These are phyloP conservation scores for Pammene aurita DNA, from an alignment of 2,888 invertebrate genomes.

Conservation along the genomic window DNA sequence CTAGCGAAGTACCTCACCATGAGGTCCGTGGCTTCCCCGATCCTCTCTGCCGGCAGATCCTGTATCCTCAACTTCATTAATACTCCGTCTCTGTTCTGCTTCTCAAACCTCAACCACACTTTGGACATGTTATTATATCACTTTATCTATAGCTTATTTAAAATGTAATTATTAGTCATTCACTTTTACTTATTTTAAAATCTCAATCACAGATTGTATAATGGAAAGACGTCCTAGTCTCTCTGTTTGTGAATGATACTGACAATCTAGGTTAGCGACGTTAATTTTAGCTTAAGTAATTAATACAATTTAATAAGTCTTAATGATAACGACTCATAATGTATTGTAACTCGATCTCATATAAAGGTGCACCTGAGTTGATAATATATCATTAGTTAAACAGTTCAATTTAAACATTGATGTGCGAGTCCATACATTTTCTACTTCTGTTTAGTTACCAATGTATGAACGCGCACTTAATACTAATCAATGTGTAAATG, in stretches of 20 bases:
- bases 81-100: slow-evolving; percentile 6
- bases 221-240: not conserved
- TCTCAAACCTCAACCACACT: slow-evolving; percentile 25
- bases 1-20: slow-evolving; percentile 3
- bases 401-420: too few species aligned
- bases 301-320: not conserved
- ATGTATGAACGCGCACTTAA: too few species aligned
- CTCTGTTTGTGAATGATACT: not conserved
- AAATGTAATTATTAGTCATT: not conserved
- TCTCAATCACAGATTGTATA: too few species aligned
- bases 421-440: too few species aligned
- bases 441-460: too few species aligned
- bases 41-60: slow-evolving; percentile 8
- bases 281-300: not conserved
- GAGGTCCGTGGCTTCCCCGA: slow-evolving; percentile 4
- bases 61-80: slow-evolving; percentile 26
- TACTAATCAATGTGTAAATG: too few species aligned
- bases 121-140: not conserved
- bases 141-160: not conserved
- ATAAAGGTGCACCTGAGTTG: too few species aligned
- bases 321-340: not conserved
- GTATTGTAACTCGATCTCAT: too few species aligned
- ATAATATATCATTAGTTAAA: too few species aligned
- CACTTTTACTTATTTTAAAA: not conserved
- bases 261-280: not conserved